These are phyloP conservation scores for Poeciliopsis turrubarensis DNA, from an alignment of 2,113 vertebrate species.

Conservation along the genomic window DNA sequence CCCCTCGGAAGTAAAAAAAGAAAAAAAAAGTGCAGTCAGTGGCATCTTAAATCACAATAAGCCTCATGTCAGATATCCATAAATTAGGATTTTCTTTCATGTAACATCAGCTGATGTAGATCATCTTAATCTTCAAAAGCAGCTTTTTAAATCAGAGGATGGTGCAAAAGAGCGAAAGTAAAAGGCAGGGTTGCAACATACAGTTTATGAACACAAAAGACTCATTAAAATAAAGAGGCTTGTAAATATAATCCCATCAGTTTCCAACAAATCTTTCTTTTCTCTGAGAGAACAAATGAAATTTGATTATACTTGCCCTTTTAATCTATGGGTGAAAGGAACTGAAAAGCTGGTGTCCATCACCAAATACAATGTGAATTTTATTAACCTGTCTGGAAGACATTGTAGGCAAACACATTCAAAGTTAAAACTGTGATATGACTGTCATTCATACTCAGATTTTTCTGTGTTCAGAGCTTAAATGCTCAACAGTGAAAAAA, in stretches of 20 bases:
- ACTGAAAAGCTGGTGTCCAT: background rate
- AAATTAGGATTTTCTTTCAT: slow-evolving; percentile 14
- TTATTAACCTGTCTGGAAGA: slow-evolving; percentile 33
- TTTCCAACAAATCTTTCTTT: slow-evolving; percentile 10
- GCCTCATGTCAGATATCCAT: slow-evolving; percentile 5
- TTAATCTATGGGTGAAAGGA: slow-evolving; percentile 9
- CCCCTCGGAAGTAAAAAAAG: background rate
- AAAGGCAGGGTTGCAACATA: slow-evolving; percentile 3
- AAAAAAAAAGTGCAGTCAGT: slow-evolving; percentile 1
- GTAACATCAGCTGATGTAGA: background rate
- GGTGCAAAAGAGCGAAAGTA: slow-evolving; percentile 23
- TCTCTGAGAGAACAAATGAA: slow-evolving; percentile 16
- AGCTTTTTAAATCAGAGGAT: background rate
- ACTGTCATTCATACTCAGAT: too few relatives aligned
- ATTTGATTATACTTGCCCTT: slow-evolving; percentile 26
- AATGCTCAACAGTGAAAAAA: too few relatives aligned
- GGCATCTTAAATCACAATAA: slow-evolving; percentile 7
- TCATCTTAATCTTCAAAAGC: slow-evolving; percentile 13
- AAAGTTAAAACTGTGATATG: too few relatives aligned
- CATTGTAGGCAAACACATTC: background rate
- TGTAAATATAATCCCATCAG: slow-evolving; percentile 10
- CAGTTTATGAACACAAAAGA: slow-evolving; percentile 15
- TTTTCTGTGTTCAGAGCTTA: too few relatives aligned
- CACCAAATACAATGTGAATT: slow-evolving; percentile 29
- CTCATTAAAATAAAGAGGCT: slow-evolving; percentile 39